Percentiles rank a stretch among this genome's conserved stretches.
phyloP scores from a whole-genome alignment of 2,888 invertebrate genomes.

The Campoletis raptor region DNA sequence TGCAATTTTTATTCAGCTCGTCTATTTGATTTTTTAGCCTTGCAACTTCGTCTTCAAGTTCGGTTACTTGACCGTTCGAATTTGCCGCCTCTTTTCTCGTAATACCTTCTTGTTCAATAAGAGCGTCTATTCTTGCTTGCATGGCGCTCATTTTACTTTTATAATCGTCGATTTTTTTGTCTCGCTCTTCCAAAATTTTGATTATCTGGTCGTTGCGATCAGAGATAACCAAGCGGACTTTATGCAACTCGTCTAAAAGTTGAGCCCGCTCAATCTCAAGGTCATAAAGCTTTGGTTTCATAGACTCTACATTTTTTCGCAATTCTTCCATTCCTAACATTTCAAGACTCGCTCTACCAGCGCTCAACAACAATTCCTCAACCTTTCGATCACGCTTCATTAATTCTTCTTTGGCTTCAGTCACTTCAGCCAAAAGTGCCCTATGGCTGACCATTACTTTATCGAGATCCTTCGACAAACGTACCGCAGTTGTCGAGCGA shows the following conservation, averaged over 20 bases:
- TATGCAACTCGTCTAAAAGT: conserved; percentile 73
- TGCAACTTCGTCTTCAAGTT: conserved; percentile 67
- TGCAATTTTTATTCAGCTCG: conserved; percentile 49
- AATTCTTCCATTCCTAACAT: conserved; percentile 69
- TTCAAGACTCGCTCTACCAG: conserved; percentile 72
- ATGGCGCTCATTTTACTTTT: conserved; percentile 63
- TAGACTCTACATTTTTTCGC: conserved; percentile 71
- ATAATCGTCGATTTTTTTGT: conserved; percentile 62
- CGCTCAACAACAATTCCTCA: conserved; percentile 68
- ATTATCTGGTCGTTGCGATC: conserved; percentile 75
- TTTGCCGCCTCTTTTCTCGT: conserved; percentile 68
- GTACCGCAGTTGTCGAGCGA: conserved; percentile 49
- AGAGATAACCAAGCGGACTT: conserved; percentile 68
- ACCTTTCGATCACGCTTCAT: conserved; percentile 76
- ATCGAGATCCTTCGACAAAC: conserved; percentile 72
- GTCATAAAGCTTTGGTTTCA: conserved; percentile 72
- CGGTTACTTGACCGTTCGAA: conserved; percentile 57
- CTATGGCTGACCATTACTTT: conserved; percentile 70
- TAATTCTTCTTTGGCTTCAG: conserved; percentile 74
- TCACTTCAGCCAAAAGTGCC: conserved; percentile 70
- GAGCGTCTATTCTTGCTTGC: conserved; percentile 72
- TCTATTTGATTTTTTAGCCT: conserved; percentile 61
- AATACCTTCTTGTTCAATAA: conserved; percentile 67
- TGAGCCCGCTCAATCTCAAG: conserved; percentile 70
- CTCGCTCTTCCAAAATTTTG: conserved; percentile 72